Base-by-base conservation (phyloP, 2,113 vertebrate genomes). In the Prolemur simus region DNA sequence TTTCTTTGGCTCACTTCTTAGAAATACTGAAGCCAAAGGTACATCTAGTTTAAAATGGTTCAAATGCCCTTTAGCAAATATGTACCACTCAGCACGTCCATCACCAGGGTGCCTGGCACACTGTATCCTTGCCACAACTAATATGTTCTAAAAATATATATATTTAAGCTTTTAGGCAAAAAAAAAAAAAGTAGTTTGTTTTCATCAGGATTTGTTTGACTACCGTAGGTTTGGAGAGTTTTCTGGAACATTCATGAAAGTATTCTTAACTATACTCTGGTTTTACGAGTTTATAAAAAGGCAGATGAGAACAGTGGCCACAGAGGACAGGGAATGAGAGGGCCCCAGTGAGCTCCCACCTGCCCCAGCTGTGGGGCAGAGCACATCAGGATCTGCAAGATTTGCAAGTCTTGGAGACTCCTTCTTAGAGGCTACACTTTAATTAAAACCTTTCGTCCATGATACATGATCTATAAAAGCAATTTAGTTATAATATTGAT, bases 371-470 rank as follows among this genome's bases (percentile, higher is more conserved):
- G 32, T 37, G 8, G 63, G 64, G 76, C 13, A 14, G 60, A 39
- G 8, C 56, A 25, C 56, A 25, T 20, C 0, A 4, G 76, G 54
- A 34, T 64, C n/a, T 25, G 18, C 2, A 8, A 80, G 54, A 34
- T 69, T 27, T 25, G 18, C 0, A 8, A 14, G 34, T 63, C 47
- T 56, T 29, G 25, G 37, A 80, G 34, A 34, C 21, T 23, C 29
- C 73, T 88, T 96, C 64, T 73, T 27, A 37, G 93, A 96, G 82
- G 66, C 52, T 8, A 0, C 23, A 13, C 54, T 96, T 92, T 96
- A 98, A 97, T 98, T 96, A 97, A 97, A 97, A 96, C 85, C 85
- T 96, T 96, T 82, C 91, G 92, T 60, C 91, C 88, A 47, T 91
- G 88, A 96, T 96, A 25, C 73, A 89, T 96, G 88, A 96, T 93